phyloP scores from a whole-genome alignment of 2,888 invertebrate genomes.

The Caenorhabditis plicata region DNA sequence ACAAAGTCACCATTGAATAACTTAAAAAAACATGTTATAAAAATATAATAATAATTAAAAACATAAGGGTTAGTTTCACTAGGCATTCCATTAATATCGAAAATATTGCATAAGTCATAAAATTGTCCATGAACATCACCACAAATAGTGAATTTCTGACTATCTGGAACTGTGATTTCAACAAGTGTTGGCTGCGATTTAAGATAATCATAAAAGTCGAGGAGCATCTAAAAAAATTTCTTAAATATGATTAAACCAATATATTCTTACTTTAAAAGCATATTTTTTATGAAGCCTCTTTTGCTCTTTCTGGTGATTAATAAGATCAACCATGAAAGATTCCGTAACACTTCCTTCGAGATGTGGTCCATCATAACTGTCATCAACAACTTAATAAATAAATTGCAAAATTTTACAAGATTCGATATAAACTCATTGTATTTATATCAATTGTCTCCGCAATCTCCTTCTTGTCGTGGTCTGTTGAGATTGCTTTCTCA shows the following conservation, averaged over 20 bases:
- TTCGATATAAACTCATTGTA: slow-evolving; percentile 57
- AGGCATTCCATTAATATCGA: slow-evolving; percentile 92
- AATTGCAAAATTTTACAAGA: neutral
- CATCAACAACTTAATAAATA: slow-evolving; percentile 81
- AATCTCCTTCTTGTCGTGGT: slow-evolving; percentile 82
- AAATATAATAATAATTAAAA: slow-evolving; percentile 39
- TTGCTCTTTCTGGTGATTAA: slow-evolving; percentile 86
- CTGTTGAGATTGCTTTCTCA: slow-evolving; percentile 92
- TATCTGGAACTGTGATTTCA: slow-evolving; percentile 76
- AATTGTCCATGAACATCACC: slow-evolving; percentile 99
- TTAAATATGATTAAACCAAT: neutral
- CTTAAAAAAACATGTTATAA: slow-evolving; percentile 67
- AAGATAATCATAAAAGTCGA: slow-evolving; percentile 80
- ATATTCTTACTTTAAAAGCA: slow-evolving; percentile 80
- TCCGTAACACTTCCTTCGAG: slow-evolving; percentile 80
- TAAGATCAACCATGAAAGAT: slow-evolving; percentile 83
- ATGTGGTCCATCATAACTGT: slow-evolving; percentile 87
- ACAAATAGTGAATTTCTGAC: slow-evolving; percentile 85
- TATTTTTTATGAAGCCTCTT: slow-evolving; percentile 92
- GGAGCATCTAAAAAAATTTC: slow-evolving; percentile 76
- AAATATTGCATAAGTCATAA: slow-evolving; percentile 96
- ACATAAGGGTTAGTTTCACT: slow-evolving; percentile 90
- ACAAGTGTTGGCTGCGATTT: slow-evolving; percentile 80
- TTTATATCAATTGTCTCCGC: slow-evolving; percentile 83
- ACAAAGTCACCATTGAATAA: slow-evolving; percentile 99